These are phyloP conservation scores for Taurulus bubalis DNA, from an alignment of 2,113 vertebrate species.

Conservation along the genomic window DNA sequence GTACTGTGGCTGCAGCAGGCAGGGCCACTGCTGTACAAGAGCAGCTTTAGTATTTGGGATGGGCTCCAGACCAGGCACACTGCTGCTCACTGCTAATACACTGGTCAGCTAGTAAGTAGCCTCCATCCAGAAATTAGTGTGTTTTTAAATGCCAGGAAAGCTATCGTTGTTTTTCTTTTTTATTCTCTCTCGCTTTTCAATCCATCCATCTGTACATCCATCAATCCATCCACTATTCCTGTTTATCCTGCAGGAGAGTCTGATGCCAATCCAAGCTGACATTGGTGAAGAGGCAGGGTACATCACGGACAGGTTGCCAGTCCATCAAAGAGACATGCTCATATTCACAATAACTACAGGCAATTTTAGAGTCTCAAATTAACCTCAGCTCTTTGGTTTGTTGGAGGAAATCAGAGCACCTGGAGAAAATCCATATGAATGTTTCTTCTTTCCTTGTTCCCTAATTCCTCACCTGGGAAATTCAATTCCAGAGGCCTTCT, in stretches of 20 bases:
- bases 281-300: neutral
- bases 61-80: conserved; percentile 47
- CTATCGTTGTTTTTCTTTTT: neutral
- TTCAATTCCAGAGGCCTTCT: conserved; percentile 48
- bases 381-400: conserved; percentile 6
- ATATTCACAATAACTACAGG: neutral
- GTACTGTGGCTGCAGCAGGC: conserved; percentile 26
- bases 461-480: conserved; percentile 30
- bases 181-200: neutral
- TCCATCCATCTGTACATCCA: neutral
- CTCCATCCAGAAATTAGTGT: neutral
- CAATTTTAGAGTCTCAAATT: neutral
- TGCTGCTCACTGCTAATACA: conserved; percentile 37
- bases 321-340: neutral
- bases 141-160: conserved; percentile 18
- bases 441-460: neutral
- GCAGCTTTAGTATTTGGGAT: conserved; percentile 49
- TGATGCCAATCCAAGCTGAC: neutral
- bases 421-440: neutral
- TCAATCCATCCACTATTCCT: neutral
- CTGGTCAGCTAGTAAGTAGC: conserved; percentile 30
- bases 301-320: neutral
- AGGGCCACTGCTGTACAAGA: conserved; percentile 44
- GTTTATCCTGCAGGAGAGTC: fast-evolving
- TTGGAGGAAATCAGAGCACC: neutral